Percentiles rank a stretch among this genome's conserved stretches.
These are phyloP conservation scores for Dasysyrphus tricinctus DNA, from an alignment of 2,888 invertebrate genomes.

Conservation along the genomic window DNA sequence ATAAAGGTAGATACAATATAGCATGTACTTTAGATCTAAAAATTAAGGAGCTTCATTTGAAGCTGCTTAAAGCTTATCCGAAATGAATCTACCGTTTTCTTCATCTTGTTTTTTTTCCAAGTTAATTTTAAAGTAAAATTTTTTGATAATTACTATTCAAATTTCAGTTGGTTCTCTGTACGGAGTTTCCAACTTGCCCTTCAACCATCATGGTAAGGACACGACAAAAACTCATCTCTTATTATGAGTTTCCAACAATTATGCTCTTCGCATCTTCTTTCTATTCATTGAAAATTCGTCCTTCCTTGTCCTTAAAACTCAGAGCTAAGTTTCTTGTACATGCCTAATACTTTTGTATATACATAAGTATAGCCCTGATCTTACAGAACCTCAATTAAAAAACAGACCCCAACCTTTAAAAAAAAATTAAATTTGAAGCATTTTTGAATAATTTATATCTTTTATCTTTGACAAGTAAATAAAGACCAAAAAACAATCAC, in stretches of 20 bases:
- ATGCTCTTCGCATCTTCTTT: background rate
- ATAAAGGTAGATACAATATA: no score
- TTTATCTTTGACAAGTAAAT: constrained; percentile 22
- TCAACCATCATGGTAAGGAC: no score
- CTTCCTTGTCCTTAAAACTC: no score
- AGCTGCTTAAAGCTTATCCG: no score
- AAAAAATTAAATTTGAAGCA: background rate
- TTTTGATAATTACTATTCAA: no score
- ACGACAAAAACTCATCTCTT: background rate
- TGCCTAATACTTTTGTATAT: background rate
- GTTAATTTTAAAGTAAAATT: no score
- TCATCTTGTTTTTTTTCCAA: no score
- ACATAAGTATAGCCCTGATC: background rate
- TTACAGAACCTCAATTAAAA: constrained; percentile 2
- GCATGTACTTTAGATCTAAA: no score
- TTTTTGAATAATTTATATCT: constrained; percentile 21
- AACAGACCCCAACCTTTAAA: background rate
- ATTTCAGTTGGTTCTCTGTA: no score
- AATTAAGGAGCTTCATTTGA: no score
- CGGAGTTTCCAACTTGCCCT: no score
- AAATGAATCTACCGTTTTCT: no score
- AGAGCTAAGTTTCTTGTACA: background rate
- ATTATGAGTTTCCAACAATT: background rate
- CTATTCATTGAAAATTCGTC: background rate
- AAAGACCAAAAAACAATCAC: constrained; percentile 20